These are phyloP conservation scores for Oncorhynchus clarkii DNA, from an alignment of 2,113 vertebrate species.

Conservation along the genomic window DNA sequence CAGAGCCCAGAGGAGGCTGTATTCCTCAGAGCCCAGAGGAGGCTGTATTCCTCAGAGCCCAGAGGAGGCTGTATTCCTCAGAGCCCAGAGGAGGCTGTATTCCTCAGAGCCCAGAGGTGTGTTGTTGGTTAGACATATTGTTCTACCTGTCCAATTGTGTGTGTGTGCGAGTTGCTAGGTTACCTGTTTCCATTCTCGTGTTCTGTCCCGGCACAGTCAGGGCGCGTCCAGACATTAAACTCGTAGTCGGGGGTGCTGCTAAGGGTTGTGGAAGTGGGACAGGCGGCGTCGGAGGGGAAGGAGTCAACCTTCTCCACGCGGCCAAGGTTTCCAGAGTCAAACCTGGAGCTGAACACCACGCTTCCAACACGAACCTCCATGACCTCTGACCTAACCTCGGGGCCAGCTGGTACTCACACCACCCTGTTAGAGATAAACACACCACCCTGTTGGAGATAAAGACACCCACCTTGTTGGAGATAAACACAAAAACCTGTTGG, in stretches of 20 bases:
- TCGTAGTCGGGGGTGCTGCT: conserved; percentile 80
- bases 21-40: neutral
- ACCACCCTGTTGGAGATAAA: neutral
- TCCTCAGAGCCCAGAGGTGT: neutral
- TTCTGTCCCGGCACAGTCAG: conserved; percentile 89
- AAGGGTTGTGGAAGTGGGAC: conserved; percentile 29
- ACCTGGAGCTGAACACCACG: conserved; percentile 89
- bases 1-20: too few relatives aligned
- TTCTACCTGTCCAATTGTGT: too few relatives aligned
- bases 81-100: too few relatives aligned
- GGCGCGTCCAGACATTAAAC: conserved; percentile 93
- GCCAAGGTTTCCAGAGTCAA: conserved; percentile 91
- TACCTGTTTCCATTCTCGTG: conserved; percentile 95
- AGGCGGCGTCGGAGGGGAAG: conserved; percentile 28
- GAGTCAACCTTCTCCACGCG: conserved; percentile 83
- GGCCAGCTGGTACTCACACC: conserved; percentile 21
- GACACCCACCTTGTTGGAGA: neutral
- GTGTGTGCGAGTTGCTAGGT: neutral
- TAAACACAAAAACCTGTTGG: neutral
- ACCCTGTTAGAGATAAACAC: conserved; percentile 17
- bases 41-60: neutral
- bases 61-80: neutral
- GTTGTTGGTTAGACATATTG: neutral
- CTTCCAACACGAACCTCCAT: conserved; percentile 83
- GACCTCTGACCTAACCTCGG: conserved; percentile 14